Evolutionary conservation across 2,797 vertebrate species (phyloP).

Genomic region (Phylloscopus collybita): DNA sequence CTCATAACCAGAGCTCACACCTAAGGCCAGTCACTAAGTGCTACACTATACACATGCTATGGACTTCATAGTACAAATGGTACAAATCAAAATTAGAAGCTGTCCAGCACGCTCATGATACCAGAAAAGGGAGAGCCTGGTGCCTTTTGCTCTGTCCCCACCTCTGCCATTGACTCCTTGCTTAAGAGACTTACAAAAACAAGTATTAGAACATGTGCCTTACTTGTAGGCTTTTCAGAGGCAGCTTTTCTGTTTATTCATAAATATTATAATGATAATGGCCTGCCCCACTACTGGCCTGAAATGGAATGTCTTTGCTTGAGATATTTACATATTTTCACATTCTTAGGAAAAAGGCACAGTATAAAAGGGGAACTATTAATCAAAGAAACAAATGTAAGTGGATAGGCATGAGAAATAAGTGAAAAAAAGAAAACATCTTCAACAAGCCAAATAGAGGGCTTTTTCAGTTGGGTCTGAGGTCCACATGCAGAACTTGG

Average conservation of each 20-base stretch:
- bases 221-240: not conserved
- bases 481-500: not conserved
- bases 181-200: not conserved
- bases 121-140: not conserved
- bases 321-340: not conserved
- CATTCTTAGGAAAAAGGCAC: not conserved
- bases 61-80: no score
- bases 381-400: not conserved
- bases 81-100: not conserved
- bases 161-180: not conserved
- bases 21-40: not conserved
- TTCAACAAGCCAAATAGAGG: not conserved
- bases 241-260: not conserved
- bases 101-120: not conserved
- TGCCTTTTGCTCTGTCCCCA: not conserved
- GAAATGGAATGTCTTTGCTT: not conserved
- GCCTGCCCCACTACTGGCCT: not conserved
- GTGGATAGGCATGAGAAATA: not conserved
- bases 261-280: not conserved
- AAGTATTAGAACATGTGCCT: not conserved
- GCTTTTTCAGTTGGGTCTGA: not conserved
- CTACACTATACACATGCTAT: accelerated
- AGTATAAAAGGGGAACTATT: not conserved
- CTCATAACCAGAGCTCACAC: not conserved
- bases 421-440: not conserved